Evolutionary conservation across 1,140 invertebrate species (phyloP), one percentile per base, ranked within the genome.

Genomic region (Drosophila grimshawi): DNA sequence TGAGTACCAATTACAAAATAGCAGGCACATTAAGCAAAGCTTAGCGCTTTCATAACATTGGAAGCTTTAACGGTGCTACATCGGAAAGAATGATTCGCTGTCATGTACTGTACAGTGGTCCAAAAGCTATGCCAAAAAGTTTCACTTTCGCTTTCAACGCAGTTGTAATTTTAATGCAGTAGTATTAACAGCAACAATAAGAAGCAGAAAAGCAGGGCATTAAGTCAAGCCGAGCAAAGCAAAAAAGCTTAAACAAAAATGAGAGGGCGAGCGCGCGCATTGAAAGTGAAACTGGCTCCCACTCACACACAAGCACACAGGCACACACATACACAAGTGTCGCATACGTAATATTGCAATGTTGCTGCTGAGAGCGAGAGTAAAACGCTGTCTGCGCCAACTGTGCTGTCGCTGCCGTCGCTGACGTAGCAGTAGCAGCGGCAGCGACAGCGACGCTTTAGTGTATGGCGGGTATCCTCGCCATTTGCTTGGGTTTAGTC

Each of bases 401-500:
- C 67, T 29, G 55, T 39, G 62, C 69, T 59, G 55, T 32, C 55
- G 43, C 19, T 56, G 68, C 11, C 8, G 10, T 41, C 41, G 37
- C 27, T 32, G 52, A 56, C 7, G 73, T 5, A 35, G 41, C 61
- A 45, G 67, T 51, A 46, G 48, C 55, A 49, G 43, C 52, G 41
- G 10, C 55, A 39, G 63, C 37, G 56, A 56, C 74, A 73, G 76
- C 65, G 46, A 27, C 51, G 48, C 57, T 78, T 51, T 80, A 88
- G 83, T 90, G 82, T 91, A 86, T 91, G 78, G 85, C 82, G 90
- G 71, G 91, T 82, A 91, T 92, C 88, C 90, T 92, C 85, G 90
- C 76, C 91, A 74, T 82, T 89, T 91, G 80, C 86, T 92, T 92
- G 89, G 73, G 83, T 86, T 92, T 91, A 92, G 89, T 92, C 83